Evolutionary conservation across 1,140 invertebrate genomes (phyloP).

Genomic region (Diploscapter pachys): DNA sequence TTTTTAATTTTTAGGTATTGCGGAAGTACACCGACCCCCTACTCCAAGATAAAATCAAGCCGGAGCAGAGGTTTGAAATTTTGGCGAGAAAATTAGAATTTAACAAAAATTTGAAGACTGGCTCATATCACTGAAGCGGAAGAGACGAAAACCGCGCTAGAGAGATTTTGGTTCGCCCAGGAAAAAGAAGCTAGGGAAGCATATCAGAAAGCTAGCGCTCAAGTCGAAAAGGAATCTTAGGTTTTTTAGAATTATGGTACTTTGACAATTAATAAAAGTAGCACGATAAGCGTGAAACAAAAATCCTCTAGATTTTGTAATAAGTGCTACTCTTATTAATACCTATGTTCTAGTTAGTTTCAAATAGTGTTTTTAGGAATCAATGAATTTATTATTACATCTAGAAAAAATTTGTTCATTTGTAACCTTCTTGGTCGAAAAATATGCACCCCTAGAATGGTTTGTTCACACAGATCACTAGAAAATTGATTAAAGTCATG

Average conservation of each 20-base stretch:
- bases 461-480: neutral
- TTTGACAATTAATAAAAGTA: neutral
- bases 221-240: neutral
- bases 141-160: slow-evolving; percentile 5
- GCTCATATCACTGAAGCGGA: neutral
- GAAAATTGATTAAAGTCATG: neutral
- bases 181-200: neutral
- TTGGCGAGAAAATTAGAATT: too few species aligned
- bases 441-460: too few species aligned
- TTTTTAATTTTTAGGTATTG: slow-evolving; percentile 32
- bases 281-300: neutral
- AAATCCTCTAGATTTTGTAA: neutral
- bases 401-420: too few species aligned
- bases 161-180: neutral
- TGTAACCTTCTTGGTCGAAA: too few species aligned
- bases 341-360: neutral
- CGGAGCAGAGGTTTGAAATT: slow-evolving; percentile 13
- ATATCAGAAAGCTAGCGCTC: neutral
- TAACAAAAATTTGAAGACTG: too few species aligned
- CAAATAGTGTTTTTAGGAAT: neutral
- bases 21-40: slow-evolving; percentile 32
- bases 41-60: slow-evolving; percentile 34
- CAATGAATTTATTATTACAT: neutral
- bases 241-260: neutral
- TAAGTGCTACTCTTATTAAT: neutral